Conservation (phyloP, 2,888 invertebrate species). For the Eumerus sabulonum region DNA sequence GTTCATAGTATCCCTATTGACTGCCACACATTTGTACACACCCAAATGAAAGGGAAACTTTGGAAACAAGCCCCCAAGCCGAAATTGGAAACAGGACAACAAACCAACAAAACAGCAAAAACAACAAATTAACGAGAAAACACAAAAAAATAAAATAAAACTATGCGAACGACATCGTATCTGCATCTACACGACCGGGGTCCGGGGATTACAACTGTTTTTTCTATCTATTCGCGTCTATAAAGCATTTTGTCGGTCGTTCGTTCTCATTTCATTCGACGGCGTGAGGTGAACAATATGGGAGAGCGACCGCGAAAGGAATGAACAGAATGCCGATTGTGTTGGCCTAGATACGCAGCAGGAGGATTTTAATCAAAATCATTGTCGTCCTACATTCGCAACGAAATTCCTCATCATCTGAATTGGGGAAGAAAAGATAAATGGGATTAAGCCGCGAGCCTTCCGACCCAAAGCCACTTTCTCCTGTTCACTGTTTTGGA, state of each 20-base stretch:
- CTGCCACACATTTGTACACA: neutral
- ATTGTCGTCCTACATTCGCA: neutral
- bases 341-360: neutral
- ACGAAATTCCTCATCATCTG: neutral
- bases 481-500: neutral
- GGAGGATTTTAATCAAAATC: neutral
- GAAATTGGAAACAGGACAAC: too few species aligned
- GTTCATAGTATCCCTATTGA: neutral
- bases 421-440: neutral
- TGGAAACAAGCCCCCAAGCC: neutral
- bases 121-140: too few species aligned
- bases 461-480: neutral
- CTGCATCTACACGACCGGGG: neutral
- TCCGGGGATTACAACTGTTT: neutral
- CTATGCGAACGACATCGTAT: neutral
- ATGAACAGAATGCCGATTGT: neutral
- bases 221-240: neutral
- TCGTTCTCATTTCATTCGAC: neutral
- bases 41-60: too few species aligned
- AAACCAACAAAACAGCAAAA: too few species aligned
- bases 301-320: neutral
- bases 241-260: neutral
- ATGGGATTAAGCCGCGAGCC: neutral
- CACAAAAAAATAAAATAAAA: neutral
- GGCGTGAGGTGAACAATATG: too few species aligned